phyloP scores from a whole-genome alignment of 2,888 invertebrate genomes.

The Troilus luridus region DNA sequence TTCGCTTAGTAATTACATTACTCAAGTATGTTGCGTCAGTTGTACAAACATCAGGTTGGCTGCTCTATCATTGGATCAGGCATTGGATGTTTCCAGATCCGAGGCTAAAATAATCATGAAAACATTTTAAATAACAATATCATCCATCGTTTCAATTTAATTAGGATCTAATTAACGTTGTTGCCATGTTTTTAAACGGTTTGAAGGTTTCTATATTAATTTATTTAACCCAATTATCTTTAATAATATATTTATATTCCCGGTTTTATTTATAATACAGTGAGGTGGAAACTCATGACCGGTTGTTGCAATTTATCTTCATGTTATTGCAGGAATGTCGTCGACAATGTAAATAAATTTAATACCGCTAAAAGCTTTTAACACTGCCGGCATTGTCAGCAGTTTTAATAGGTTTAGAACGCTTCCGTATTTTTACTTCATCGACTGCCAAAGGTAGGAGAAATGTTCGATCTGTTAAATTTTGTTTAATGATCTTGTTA shows the following conservation, averaged over 20 bases:
- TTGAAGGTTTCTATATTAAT: neutral
- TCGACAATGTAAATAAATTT: neutral
- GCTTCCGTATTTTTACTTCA: neutral
- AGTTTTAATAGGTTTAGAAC: neutral
- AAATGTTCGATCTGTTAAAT: too few relatives aligned
- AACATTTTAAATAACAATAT: conserved; percentile 5
- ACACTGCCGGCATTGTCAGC: neutral
- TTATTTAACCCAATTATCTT: neutral
- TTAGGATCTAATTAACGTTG: neutral
- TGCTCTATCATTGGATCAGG: neutral
- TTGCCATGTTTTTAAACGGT: neutral
- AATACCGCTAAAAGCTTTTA: neutral
- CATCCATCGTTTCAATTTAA: neutral
- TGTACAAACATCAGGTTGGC: neutral
- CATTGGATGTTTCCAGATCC: neutral
- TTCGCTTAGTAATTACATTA: neutral
- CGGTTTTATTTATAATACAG: neutral
- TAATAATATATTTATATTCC: neutral
- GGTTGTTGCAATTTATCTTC: neutral
- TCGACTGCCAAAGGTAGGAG: too few relatives aligned
- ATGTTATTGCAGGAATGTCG: neutral
- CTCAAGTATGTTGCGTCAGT: neutral
- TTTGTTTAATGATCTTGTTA: too few relatives aligned
- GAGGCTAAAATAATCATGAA: neutral
- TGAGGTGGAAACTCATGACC: neutral